These are phyloP conservation scores for Smithornis capensis DNA, from an alignment of 2,113 vertebrate genomes.

Conservation along the genomic window DNA sequence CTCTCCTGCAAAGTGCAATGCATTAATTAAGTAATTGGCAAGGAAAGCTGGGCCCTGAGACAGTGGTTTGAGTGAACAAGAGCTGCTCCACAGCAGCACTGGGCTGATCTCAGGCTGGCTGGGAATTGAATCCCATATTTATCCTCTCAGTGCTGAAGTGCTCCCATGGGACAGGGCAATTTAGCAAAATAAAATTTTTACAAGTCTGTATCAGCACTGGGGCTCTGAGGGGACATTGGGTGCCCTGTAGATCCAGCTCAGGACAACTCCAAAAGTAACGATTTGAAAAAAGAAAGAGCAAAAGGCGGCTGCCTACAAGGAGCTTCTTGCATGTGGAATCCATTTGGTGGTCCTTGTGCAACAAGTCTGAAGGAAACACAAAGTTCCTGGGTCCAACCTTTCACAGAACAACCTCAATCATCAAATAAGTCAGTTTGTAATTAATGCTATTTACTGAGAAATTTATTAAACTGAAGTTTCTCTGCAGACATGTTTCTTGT, in stretches of 20 bases:
- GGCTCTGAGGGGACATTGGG: neutral
- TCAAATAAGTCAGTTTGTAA: neutral
- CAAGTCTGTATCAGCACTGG: neutral
- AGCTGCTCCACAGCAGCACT: neutral
- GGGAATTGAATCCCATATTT: neutral
- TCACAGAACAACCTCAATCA: neutral
- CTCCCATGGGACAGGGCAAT: neutral
- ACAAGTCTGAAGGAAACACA: neutral
- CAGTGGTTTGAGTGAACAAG: neutral
- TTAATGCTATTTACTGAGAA: neutral
- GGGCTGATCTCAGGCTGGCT: neutral
- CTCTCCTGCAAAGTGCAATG: neutral
- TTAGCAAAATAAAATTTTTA: neutral
- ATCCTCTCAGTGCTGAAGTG: neutral
- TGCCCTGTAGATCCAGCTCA: neutral
- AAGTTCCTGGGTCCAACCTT: neutral
- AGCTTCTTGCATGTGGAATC: neutral
- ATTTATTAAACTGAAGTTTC: neutral
- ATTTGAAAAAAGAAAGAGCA: neutral
- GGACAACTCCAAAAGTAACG: neutral
- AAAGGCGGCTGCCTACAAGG: neutral
- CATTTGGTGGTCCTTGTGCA: fast-evolving
- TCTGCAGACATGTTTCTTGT: neutral
- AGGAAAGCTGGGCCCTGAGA: neutral
- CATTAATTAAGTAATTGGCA: neutral